A percentile compares a stretch with the other conserved stretches of the same genome.
These are phyloP conservation scores for Xenops minutus DNA, from an alignment of 2,797 vertebrate species.

Conservation along the genomic window DNA sequence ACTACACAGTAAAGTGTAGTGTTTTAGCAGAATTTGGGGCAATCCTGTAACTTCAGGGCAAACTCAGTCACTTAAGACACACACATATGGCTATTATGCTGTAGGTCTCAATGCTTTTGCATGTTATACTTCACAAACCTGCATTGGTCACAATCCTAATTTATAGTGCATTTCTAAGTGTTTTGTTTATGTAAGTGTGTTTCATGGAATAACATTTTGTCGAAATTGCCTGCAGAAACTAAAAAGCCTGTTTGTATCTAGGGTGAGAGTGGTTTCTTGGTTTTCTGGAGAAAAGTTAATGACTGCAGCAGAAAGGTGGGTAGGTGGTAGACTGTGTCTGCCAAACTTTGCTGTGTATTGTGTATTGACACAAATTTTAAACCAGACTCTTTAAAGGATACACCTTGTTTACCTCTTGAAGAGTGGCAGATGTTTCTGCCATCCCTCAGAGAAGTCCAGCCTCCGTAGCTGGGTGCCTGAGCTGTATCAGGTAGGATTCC, in stretches of 20 bases:
- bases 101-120: background rate
- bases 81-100: background rate
- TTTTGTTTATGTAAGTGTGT: background rate
- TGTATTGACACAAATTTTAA: rapidly evolving
- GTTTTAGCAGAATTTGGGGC: background rate
- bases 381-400: background rate
- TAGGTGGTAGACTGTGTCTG: background rate
- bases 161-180: rapidly evolving
- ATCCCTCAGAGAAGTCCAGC: background rate
- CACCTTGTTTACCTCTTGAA: background rate
- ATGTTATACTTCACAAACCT: background rate
- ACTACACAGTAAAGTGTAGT: background rate
- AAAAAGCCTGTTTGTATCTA: background rate
- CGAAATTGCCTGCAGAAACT: background rate
- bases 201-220: background rate
- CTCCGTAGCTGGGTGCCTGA: background rate
- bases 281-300: background rate
- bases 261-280: background rate
- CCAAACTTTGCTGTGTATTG: background rate
- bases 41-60: background rate
- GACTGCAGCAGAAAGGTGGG: background rate
- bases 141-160: background rate
- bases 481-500: background rate
- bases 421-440: background rate
- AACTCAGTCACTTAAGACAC: background rate